phyloP scores from a whole-genome alignment of 2,888 invertebrate genomes.

The Augiades crinisus region DNA sequence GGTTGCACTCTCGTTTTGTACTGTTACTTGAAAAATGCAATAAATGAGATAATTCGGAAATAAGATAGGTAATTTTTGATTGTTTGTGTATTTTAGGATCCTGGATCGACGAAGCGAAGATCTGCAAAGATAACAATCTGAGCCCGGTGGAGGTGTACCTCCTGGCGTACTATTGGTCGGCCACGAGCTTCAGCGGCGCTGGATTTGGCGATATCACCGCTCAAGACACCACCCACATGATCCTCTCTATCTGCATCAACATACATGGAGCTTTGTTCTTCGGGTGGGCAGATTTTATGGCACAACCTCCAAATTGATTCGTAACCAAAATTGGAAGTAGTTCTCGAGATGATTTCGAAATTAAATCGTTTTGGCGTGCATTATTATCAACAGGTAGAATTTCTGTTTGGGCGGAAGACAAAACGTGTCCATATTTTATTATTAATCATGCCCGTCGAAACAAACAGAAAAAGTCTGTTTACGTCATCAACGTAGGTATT shows the following conservation, averaged over 20 bases:
- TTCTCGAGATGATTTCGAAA: slow-evolving; percentile 2
- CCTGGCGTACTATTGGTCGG: slow-evolving; percentile 72
- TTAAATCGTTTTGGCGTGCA: slow-evolving; percentile 18
- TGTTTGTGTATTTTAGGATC: slow-evolving; percentile 46
- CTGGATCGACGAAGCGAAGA: slow-evolving; percentile 60
- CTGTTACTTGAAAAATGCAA: no score
- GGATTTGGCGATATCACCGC: slow-evolving; percentile 76
- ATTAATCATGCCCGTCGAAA: no score
- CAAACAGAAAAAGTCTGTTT: no score
- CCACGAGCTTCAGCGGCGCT: slow-evolving; percentile 68
- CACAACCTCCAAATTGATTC: slow-evolving; percentile 20
- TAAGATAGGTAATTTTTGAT: no score
- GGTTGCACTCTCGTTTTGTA: no score
- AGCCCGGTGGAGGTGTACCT: slow-evolving; percentile 62
- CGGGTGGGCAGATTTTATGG: slow-evolving; percentile 53
- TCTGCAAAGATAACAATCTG: slow-evolving; percentile 47
- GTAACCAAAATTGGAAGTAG: slow-evolving; percentile 25
- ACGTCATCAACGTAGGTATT: no score
- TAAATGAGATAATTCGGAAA: no score
- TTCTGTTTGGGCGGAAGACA: neutral
- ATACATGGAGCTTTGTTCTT: slow-evolving; percentile 73
- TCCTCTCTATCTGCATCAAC: slow-evolving; percentile 63
- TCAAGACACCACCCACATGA: slow-evolving; percentile 62
- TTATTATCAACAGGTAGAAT: slow-evolving; percentile 12
- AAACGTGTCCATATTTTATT: no score